These are phyloP conservation scores for Sebastes steindachneri DNA, from an alignment of 2,797 vertebrate species.

Conservation along the genomic window DNA sequence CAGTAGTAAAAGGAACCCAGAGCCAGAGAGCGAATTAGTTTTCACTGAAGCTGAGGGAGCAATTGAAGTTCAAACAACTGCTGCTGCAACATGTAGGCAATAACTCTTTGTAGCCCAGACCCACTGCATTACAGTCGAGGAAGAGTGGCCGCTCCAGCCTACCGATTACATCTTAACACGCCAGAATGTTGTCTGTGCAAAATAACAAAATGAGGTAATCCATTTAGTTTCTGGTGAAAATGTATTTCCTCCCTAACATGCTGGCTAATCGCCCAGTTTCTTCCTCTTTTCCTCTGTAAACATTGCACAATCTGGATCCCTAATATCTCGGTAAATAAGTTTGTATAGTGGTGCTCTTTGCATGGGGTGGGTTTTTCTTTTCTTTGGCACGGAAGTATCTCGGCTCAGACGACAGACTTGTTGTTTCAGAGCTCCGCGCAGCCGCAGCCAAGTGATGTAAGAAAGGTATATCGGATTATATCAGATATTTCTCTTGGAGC, in stretches of 20 bases:
- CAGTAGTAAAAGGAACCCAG: conserved; percentile 40
- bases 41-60: conserved; percentile 66
- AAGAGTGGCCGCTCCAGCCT: not conserved
- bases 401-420: conserved; percentile 35
- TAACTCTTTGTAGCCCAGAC: conserved; percentile 39
- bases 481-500: conserved; percentile 66
- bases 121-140: conserved; percentile 14
- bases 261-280: conserved; percentile 30
- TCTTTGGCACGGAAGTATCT: conserved; percentile 46
- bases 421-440: conserved; percentile 50
- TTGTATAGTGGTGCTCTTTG: conserved; percentile 25
- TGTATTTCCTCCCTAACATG: conserved; percentile 20
- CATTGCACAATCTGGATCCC: conserved; percentile 56
- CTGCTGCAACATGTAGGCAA: conserved; percentile 76
- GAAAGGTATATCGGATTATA: conserved; percentile 67
- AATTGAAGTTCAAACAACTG: conserved; percentile 68
- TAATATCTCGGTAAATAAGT: conserved; percentile 47
- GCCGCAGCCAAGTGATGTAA: conserved; percentile 61
- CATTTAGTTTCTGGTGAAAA: conserved; percentile 9
- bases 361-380: conserved; percentile 31
- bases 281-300: conserved; percentile 37
- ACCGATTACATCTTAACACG: conserved; percentile 13
- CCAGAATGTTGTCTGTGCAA: conserved; percentile 5
- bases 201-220: conserved; percentile 13
- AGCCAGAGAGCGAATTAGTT: conserved; percentile 51